A percentile compares a stretch with the other conserved stretches of the same genome.
Evolutionary conservation across 2,113 vertebrate species (phyloP).

Genomic region (Dromiciops gliroides): DNA sequence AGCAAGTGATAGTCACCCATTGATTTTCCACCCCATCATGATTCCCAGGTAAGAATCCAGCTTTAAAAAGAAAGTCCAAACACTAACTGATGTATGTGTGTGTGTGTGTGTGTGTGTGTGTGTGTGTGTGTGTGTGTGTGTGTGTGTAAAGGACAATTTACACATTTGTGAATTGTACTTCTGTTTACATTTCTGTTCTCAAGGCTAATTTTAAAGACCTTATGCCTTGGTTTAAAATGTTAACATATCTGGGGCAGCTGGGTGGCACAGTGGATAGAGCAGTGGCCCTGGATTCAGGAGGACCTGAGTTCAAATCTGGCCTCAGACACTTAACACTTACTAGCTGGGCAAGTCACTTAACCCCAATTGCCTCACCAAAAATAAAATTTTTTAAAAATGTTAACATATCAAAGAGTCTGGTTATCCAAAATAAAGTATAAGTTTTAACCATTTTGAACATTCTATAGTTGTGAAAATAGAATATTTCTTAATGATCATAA

Average conservation of each 20-base stretch:
- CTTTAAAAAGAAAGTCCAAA: constrained; percentile 59
- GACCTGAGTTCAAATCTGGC: too few species aligned
- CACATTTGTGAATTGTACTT: background rate
- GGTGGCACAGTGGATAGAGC: too few species aligned
- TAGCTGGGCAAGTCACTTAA: too few species aligned
- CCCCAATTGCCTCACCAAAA: too few species aligned
- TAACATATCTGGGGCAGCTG: too few species aligned
- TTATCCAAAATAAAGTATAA: background rate
- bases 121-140: background rate
- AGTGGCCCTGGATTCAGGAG: too few species aligned
- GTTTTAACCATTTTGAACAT: constrained; percentile 42
- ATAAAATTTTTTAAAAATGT: too few species aligned
- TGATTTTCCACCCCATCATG: constrained; percentile 69
- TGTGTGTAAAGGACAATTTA: constrained; percentile 12
- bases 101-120: background rate
- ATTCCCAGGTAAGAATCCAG: constrained; percentile 62
- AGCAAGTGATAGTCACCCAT: constrained; percentile 80
- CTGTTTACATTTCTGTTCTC: background rate
- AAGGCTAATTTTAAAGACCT: constrained; percentile 22
- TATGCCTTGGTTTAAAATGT: background rate
- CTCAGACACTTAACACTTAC: too few species aligned
- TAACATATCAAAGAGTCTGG: background rate
- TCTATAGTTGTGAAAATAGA: constrained; percentile 2
- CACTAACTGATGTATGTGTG: constrained; percentile 41
- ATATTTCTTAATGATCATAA: constrained; percentile 37